phyloP scores from a whole-genome alignment of 2,797 vertebrate species.

The Fringilla coelebs region DNA sequence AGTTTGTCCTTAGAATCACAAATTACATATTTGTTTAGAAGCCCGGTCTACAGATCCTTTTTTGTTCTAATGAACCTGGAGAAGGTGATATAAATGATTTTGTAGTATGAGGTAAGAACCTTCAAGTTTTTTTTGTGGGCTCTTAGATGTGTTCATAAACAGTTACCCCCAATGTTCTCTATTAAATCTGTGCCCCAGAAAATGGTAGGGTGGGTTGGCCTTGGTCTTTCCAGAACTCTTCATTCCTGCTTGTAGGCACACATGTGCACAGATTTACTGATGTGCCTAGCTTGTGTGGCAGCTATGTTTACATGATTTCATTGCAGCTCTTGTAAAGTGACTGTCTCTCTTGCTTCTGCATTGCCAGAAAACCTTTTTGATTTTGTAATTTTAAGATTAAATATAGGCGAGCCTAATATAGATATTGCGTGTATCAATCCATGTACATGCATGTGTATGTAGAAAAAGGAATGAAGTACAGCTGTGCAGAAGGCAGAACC shows the following conservation, averaged over 20 bases:
- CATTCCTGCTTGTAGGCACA: not conserved
- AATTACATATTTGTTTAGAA: not conserved
- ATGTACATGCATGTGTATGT: not conserved
- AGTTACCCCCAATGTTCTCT: not conserved
- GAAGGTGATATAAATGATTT: not conserved
- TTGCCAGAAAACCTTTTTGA: not conserved
- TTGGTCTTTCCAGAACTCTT: not conserved
- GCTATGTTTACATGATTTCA: not conserved
- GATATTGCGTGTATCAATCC: not conserved
- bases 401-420: not conserved
- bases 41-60: not conserved
- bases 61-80: not conserved
- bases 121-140: not conserved
- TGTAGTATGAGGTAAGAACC: not conserved
- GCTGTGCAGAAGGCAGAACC: not conserved
- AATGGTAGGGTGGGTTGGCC: not conserved
- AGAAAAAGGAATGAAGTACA: not conserved
- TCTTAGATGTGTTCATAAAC: not conserved
- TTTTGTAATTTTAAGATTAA: not conserved
- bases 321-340: not conserved
- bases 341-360: not conserved
- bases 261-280: rapidly evolving
- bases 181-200: not conserved
- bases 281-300: not conserved
- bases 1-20: not conserved